A percentile compares a stretch with the other conserved stretches of the same genome.
Conservation (phyloP, 2,113 vertebrate species). For the Pimephales promelas region DNA sequence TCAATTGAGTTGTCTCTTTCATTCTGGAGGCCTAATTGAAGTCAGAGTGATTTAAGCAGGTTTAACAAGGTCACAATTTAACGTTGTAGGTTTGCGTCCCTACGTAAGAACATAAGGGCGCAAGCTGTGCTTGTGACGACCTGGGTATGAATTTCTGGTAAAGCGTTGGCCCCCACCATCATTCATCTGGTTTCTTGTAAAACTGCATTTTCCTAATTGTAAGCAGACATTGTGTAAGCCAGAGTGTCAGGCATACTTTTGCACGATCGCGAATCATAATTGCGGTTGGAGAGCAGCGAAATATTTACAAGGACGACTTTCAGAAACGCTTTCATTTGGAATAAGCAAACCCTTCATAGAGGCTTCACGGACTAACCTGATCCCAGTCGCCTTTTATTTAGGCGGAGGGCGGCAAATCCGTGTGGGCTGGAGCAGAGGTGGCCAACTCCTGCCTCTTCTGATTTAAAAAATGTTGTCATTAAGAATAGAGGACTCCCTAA, state of each 20-base stretch:
- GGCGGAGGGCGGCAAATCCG: not conserved
- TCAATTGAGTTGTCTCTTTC: conserved; percentile 54
- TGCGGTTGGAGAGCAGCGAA: conserved; percentile 28
- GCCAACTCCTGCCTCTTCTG: conserved; percentile 56
- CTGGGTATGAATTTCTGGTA: conserved; percentile 50
- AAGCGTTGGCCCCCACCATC: conserved; percentile 34
- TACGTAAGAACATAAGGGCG: not conserved
- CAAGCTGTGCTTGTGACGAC: conserved; percentile 24
- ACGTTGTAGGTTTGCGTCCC: conserved; percentile 2
- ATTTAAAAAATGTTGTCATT: conserved; percentile 60
- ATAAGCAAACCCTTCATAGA: not conserved
- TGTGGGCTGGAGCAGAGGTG: conserved; percentile 46
- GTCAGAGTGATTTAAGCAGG: conserved; percentile 51
- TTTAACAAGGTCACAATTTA: conserved; percentile 53
- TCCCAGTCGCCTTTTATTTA: conserved; percentile 2
- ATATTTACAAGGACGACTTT: conserved; percentile 6
- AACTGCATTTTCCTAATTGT: conserved; percentile 50
- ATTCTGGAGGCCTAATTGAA: conserved; percentile 50
- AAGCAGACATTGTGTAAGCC: conserved; percentile 52
- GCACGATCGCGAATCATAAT: conserved; percentile 17
- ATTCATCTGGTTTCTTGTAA: conserved; percentile 56
- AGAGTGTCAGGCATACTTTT: conserved; percentile 38
- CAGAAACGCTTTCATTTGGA: not conserved
- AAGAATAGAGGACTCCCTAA: conserved; percentile 45
- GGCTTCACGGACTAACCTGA: not conserved